Evolutionary conservation across 1,140 invertebrate species (phyloP).

Genomic region (Sipha flava): DNA sequence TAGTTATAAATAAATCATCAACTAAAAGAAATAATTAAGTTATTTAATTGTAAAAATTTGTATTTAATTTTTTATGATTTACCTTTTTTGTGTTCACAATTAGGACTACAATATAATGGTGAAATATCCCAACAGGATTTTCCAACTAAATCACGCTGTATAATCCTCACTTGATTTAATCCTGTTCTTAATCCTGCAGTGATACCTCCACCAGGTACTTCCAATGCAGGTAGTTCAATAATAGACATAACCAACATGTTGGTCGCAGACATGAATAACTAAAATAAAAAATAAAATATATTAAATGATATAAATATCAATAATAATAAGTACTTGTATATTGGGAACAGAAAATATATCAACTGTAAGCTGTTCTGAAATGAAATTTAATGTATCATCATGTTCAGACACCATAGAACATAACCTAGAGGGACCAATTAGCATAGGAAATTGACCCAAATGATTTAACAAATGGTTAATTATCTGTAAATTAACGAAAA

Average conservation of each 20-base stretch:
- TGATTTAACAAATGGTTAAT: conserved; percentile 76
- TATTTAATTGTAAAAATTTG: neutral
- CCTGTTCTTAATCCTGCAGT: conserved; percentile 57
- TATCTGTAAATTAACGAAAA: conserved; percentile 44
- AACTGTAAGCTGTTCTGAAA: conserved; percentile 55
- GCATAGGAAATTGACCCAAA: conserved; percentile 81
- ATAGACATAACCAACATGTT: conserved; percentile 77
- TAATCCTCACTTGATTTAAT: conserved; percentile 58
- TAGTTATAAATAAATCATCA: neutral
- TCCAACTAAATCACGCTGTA: conserved; percentile 87
- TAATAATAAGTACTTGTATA: conserved; percentile 44
- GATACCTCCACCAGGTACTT: conserved; percentile 73
- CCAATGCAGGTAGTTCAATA: conserved; percentile 81
- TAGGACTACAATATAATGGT: conserved; percentile 69
- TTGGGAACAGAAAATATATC: conserved; percentile 79
- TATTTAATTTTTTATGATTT: conserved; percentile 10
- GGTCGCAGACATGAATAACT: conserved; percentile 48
- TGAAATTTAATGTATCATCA: conserved; percentile 74
- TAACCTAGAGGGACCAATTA: conserved; percentile 70
- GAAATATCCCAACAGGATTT: conserved; percentile 95
- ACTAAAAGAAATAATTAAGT: neutral
- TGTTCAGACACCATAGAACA: conserved; percentile 83
- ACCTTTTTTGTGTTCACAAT: neutral
- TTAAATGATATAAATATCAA: neutral
- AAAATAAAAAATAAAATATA: neutral